Evolutionary conservation across 2,888 invertebrate genomes (phyloP), one percentile per base, ranked within the genome.

Genomic region (Aethes cnicana): DNA sequence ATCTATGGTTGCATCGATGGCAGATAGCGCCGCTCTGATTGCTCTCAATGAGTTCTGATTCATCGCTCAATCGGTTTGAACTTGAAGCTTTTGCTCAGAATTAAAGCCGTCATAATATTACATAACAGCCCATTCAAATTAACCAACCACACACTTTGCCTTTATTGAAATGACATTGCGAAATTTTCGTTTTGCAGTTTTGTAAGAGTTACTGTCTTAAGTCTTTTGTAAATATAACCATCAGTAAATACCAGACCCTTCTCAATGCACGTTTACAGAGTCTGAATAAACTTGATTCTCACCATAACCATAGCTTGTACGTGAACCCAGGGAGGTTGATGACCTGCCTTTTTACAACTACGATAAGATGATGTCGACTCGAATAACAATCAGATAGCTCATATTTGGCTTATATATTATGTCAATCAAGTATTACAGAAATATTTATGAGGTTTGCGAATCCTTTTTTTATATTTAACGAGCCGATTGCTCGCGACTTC

Each of bases 1-100:
- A 11, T 1, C 20, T 26, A 48, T 35, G 43, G 36, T 23, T 52
- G 50, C 50, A 44, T 37, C n/a, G 50, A 37, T 52, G 25, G 25
- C 20, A 36, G 50, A 52, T 52, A 37, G 50, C 32, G 18, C 23
- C 50, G 50, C 37, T 52, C 44, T 32, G 37, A 12, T 44, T 23
- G 14, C 25, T 25, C 20, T 28, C 37, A 25, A 37, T 52, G 43
- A n/a, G n/a, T n/a, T n/a, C 33, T 49, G 50, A 52, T 44, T 50
- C 49, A 52, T 44, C 37, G 28, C 43, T 50, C 30, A 50, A 43
- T 39, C 30, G 37, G 26, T 41, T 11, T 39, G 28, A 47, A 18
- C 49, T 43, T 36, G 37, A 25, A 17, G 21, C 35, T 42, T 9
- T 42, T 37, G 47, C 43, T 36, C 23, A 16, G 42, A 28, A 36